These are phyloP conservation scores for Calidris pugnax DNA, from an alignment of 2,113 vertebrate genomes.

Conservation along the genomic window DNA sequence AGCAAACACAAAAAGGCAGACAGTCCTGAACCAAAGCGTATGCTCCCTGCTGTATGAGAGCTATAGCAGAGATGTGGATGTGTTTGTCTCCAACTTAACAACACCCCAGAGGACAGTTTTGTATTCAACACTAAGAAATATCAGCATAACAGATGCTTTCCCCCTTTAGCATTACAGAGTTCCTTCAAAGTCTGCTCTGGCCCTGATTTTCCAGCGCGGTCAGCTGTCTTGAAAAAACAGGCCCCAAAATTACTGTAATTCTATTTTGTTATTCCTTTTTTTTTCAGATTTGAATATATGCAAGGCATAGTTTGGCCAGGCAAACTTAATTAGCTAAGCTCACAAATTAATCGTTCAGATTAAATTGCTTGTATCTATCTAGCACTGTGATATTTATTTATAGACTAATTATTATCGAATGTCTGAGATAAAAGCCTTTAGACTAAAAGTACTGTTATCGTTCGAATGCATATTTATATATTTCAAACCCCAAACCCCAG, in stretches of 20 bases:
- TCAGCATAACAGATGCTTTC: not conserved
- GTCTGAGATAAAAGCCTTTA: conserved; percentile 59
- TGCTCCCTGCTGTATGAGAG: conserved; percentile 32
- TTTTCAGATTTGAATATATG: conserved; percentile 45
- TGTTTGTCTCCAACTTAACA: conserved; percentile 48
- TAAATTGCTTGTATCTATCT: conserved; percentile 59
- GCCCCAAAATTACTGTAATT: conserved; percentile 26
- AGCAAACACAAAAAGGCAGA: not conserved
- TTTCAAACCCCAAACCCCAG: not conserved
- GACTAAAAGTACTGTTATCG: conserved; percentile 40
- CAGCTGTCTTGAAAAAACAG: not conserved
- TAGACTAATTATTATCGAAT: conserved; percentile 62
- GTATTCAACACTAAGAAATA: not conserved
- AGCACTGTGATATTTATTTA: conserved; percentile 69
- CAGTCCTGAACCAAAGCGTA: not conserved
- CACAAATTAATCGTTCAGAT: conserved; percentile 69
- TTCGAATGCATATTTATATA: conserved; percentile 34
- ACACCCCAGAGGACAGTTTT: not conserved
- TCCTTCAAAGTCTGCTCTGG: not conserved
- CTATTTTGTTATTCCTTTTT: conserved; percentile 13
- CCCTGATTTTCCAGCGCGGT: not conserved
- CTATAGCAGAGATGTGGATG: conserved; percentile 17
- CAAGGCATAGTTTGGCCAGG: conserved; percentile 34
- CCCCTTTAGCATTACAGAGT: not conserved
- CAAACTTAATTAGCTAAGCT: conserved; percentile 68